Conservation (phyloP, 2,797 vertebrate species). For the Accipiter badius region DNA sequence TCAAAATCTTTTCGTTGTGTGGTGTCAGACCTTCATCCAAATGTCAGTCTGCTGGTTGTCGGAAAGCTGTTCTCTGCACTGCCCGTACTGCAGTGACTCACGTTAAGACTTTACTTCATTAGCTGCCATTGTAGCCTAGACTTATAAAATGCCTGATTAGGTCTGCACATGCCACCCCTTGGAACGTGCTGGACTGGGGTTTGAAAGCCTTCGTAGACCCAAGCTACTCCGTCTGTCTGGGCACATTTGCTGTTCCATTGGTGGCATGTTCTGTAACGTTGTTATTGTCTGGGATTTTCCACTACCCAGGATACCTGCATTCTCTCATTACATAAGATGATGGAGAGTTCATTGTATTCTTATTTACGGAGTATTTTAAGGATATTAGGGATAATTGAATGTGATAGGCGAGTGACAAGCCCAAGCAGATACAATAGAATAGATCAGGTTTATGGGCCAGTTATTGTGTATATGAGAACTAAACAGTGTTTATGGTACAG, state of each 20-base stretch:
- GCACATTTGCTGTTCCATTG: fast-evolving
- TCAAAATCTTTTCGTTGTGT: not conserved
- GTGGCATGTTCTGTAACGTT: not conserved
- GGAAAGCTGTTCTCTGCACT: not conserved
- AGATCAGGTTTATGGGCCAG: not conserved
- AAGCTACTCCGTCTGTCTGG: not conserved
- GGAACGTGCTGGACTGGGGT: not conserved
- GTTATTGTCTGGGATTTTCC: not conserved
- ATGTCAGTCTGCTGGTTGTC: not conserved
- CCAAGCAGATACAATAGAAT: not conserved
- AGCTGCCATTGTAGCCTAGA: not conserved
- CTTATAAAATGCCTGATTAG: not conserved
- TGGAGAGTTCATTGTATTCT: not conserved
- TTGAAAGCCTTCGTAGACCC: not conserved
- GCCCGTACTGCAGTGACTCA: not conserved
- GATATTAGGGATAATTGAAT: not conserved
- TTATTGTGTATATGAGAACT: not conserved
- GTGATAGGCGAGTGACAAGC: not conserved
- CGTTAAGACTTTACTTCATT: not conserved
- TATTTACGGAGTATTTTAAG: not conserved
- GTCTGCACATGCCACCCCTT: not conserved
- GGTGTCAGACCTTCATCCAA: not conserved
- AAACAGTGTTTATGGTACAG: not conserved
- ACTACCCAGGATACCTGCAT: not conserved
- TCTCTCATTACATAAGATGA: not conserved